These are phyloP conservation scores for Plagiodera versicolora DNA, from an alignment of 2,888 invertebrate genomes.

Conservation along the genomic window DNA sequence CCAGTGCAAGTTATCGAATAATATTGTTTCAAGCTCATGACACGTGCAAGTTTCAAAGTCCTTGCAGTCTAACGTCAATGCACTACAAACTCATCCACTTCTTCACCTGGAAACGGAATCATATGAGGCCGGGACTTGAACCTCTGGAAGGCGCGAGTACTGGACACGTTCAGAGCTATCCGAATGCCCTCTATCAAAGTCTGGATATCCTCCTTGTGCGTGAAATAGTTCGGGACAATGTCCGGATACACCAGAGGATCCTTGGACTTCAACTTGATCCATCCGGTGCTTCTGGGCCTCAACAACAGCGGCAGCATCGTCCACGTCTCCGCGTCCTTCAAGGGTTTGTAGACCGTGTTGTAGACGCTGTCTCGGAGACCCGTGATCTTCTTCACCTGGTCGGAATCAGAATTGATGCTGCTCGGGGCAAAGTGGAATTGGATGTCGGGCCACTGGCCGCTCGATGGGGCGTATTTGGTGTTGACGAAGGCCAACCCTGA, in stretches of 20 bases:
- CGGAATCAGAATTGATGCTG: constrained; percentile 81
- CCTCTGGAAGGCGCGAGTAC: constrained; percentile 76
- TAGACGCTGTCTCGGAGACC: constrained; percentile 79
- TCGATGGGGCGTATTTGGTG: constrained; percentile 79
- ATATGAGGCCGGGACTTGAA: constrained; percentile 79
- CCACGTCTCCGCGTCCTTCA: constrained; percentile 80
- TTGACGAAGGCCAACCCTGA: constrained; percentile 75
- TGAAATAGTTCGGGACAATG: constrained; percentile 91
- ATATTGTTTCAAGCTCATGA: too few species aligned
- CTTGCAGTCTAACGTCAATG: too few species aligned
- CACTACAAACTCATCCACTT: too few species aligned
- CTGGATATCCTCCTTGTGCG: constrained; percentile 78
- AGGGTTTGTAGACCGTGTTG: constrained; percentile 82
- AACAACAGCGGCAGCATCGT: constrained; percentile 78
- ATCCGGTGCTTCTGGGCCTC: constrained; percentile 85
- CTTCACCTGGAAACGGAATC: constrained; percentile 71
- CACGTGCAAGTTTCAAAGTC: too few species aligned
- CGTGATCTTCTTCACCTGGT: constrained; percentile 72
- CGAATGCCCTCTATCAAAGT: constrained; percentile 82
- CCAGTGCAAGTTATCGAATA: too few species aligned
- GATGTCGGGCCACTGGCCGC: constrained; percentile 79
- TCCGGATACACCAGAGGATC: constrained; percentile 83
- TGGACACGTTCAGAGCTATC: constrained; percentile 78
- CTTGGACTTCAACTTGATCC: constrained; percentile 77
- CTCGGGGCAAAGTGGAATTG: constrained; percentile 87